A percentile compares a stretch with the other conserved stretches of the same genome.
Conservation (phyloP, 2,888 invertebrate species). For the Trichogramma evanescens region DNA sequence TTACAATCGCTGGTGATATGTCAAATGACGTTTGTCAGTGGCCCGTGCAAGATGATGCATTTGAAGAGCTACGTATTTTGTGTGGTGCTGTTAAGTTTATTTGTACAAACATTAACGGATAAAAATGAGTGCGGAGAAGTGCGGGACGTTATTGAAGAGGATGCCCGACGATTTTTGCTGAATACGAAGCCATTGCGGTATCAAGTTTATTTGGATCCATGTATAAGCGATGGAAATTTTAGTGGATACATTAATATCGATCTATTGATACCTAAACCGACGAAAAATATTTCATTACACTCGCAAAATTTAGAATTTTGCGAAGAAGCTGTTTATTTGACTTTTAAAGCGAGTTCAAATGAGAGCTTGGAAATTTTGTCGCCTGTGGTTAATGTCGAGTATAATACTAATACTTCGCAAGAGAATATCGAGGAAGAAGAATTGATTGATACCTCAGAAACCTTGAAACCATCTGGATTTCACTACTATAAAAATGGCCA, state of each 20-base stretch:
- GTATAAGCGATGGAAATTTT: constrained; percentile 18
- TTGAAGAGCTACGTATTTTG: constrained; percentile 1
- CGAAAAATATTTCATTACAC: constrained; percentile 18
- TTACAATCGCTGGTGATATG: constrained; percentile 8
- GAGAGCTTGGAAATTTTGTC: constrained; percentile 22
- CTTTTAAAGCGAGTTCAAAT: constrained; percentile 24
- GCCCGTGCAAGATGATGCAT: constrained; percentile 15
- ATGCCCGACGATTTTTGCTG: constrained; percentile 1
- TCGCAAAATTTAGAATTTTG: constrained; percentile 13
- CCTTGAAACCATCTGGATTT: constrained; percentile 8
- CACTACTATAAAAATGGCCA: constrained; percentile 13
- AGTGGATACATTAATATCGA: constrained; percentile 19
- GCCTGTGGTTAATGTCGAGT: constrained; percentile 6
- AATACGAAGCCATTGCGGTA: constrained; percentile 11
- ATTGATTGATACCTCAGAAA: constrained; percentile 11
- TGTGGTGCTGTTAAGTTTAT: background rate
- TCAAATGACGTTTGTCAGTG: constrained; percentile 16
- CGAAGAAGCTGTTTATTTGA: constrained; percentile 23
- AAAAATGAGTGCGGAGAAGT: constrained; percentile 9
- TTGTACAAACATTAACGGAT: background rate
- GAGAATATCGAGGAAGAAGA: constrained; percentile 16
- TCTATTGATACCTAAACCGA: constrained; percentile 11
- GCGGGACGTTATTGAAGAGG: background rate
- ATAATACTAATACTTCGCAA: constrained; percentile 12
- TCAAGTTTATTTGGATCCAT: constrained; percentile 20